Base-by-base conservation (phyloP, 2,113 vertebrate species). In the Columba livia region DNA sequence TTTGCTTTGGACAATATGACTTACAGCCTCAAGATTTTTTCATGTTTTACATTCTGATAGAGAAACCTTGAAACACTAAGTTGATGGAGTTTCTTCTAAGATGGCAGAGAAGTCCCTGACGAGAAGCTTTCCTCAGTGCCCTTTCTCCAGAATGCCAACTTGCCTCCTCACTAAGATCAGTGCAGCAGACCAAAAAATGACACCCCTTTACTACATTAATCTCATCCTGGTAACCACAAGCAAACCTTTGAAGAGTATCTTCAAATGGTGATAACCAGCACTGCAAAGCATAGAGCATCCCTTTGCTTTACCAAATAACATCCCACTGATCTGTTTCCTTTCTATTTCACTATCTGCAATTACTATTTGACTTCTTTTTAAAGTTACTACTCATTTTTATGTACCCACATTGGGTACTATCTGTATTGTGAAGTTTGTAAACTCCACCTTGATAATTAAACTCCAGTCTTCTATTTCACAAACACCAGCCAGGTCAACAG, bases 151-250 rank as follows among this genome's bases (percentile, higher is more conserved):
- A 15, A 12, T 31, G 47, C 25, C 48, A 56, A 48, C 40, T n/a
- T 88, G 26, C 12, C 54, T 53, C 14, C 32, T 65, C 20, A 34
- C 1, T 1, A 8, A 44, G 12, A 25, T 70, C 47, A 53, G 25
- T 67, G 67, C 15, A 65, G n/a, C 40, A 53, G 32, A 4, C 1
- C 2, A 60, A 48, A 47, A 88, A 73, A 4, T 2, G 6, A 7
- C 31, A 70, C 1, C 16, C 10, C 28, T 79, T 42, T 18, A 29
- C 17, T 57, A 32, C 18, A 58, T 19, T 10, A 12, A 38, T 5
- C 71, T 32, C 40, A 44, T 13, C 32, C 15, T 2, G 0, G 17
- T 0, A 38, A 64, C 12, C 75, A 56, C 0, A 0, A 61, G n/a
- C 36, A 84, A 18, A 7, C 6, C 12, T 28, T 36, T n/a, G 18